Evolutionary conservation across 2,888 invertebrate species (phyloP).

Genomic region (Axea sp.): DNA sequence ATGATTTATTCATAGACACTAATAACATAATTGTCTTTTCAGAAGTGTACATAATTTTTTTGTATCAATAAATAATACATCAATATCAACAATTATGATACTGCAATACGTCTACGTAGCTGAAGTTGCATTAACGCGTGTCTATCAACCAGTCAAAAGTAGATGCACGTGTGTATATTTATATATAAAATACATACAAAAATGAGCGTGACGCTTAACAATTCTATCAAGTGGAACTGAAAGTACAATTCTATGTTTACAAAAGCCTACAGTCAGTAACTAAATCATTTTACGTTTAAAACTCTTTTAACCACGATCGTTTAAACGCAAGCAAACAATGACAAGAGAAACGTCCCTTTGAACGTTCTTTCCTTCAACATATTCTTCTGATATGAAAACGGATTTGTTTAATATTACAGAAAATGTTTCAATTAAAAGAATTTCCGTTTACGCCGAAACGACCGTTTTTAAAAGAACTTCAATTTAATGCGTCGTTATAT

Average conservation of each 20-base stretch:
- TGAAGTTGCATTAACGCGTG: slow-evolving; percentile 5
- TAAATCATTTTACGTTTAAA: slow-evolving; percentile 17
- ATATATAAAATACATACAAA: slow-evolving; percentile 13
- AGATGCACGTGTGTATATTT: neutral
- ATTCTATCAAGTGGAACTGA: slow-evolving; percentile 10
- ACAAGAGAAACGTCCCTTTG: too few relatives aligned
- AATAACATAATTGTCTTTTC: slow-evolving; percentile 22
- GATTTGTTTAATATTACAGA: too few relatives aligned
- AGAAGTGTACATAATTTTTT: slow-evolving; percentile 6
- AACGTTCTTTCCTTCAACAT: too few relatives aligned
- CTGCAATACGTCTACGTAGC: slow-evolving; percentile 1
- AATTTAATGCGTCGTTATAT: neutral
- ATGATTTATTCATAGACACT: slow-evolving; percentile 26
- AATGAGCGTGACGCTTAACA: too few relatives aligned
- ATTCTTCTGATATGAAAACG: too few relatives aligned
- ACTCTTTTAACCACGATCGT: too few relatives aligned
- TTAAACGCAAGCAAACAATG: too few relatives aligned
- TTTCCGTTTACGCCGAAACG: too few relatives aligned
- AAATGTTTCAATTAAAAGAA: too few relatives aligned
- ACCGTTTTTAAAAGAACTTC: too few relatives aligned
- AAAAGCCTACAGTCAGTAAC: slow-evolving; percentile 36
- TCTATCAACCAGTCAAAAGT: slow-evolving; percentile 18
- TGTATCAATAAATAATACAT: slow-evolving; percentile 40
- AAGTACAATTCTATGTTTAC: slow-evolving; percentile 16
- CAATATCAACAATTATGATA: neutral